These are phyloP conservation scores for Amblyopsis hoosieri DNA, from an alignment of 2,797 vertebrate species.

Conservation along the genomic window DNA sequence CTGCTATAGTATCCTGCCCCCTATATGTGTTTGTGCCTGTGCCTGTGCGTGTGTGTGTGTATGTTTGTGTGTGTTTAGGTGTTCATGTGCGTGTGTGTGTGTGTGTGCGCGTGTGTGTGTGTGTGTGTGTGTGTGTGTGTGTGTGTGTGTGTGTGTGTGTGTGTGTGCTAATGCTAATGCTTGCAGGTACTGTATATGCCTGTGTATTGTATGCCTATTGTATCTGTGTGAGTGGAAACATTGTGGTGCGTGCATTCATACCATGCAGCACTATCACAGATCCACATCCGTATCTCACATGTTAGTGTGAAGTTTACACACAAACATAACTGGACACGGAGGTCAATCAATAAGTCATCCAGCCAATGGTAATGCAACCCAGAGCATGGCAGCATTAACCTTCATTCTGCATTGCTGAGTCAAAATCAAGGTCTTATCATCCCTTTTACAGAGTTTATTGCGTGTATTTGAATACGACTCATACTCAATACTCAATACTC, in stretches of 20 bases:
- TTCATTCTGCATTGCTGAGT: slow-evolving; percentile 3
- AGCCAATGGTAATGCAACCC: slow-evolving; percentile 26
- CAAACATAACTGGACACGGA: slow-evolving; percentile 16
- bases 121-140: no score
- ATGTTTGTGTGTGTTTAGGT: no score
- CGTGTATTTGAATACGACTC: slow-evolving; percentile 21
- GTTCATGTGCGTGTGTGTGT: background rate
- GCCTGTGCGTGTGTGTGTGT: background rate
- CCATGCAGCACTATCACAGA: slow-evolving; percentile 18
- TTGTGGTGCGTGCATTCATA: background rate
- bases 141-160: background rate
- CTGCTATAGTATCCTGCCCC: background rate
- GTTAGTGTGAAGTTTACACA: slow-evolving; percentile 19
- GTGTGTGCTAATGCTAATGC: background rate
- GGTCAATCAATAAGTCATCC: slow-evolving; percentile 26
- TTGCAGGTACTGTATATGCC: background rate
- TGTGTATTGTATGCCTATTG: background rate
- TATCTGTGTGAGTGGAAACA: background rate
- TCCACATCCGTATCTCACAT: slow-evolving; percentile 19
- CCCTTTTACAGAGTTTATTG: slow-evolving; percentile 15
- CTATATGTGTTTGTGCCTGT: slow-evolving; percentile 26
- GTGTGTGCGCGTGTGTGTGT: background rate
- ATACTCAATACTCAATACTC: no score
- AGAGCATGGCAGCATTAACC: slow-evolving; percentile 1
- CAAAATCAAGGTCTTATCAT: slow-evolving; percentile 18